Conservation (phyloP, 1,140 invertebrate genomes). For the Drosophila tani region DNA sequence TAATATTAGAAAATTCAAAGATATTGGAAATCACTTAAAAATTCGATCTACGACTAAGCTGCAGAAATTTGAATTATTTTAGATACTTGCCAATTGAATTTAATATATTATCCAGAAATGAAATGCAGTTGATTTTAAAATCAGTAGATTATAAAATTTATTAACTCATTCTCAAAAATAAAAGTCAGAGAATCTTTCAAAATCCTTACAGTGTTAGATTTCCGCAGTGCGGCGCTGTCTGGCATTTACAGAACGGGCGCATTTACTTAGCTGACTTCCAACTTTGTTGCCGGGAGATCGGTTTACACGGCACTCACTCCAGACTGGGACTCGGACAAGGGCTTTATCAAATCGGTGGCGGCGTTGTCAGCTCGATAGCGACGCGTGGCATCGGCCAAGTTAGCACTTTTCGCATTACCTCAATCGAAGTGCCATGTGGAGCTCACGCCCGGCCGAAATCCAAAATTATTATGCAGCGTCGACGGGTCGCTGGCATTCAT, state of each 20-base stretch:
- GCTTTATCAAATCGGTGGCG: slow-evolving; percentile 40
- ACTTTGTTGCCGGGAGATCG: slow-evolving; percentile 39
- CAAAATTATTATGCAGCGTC: slow-evolving; percentile 24
- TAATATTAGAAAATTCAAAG: too few species aligned
- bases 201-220: slow-evolving; percentile 10
- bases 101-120: too few species aligned
- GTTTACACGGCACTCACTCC: slow-evolving; percentile 33
- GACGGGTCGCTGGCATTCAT: slow-evolving; percentile 23
- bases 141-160: too few species aligned
- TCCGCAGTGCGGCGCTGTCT: slow-evolving; percentile 34
- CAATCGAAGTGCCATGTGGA: slow-evolving; percentile 23
- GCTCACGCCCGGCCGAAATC: background rate
- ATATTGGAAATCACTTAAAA: too few species aligned
- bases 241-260: slow-evolving; percentile 30
- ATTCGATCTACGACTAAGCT: too few species aligned
- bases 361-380: slow-evolving; percentile 31
- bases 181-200: too few species aligned
- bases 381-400: slow-evolving; percentile 63
- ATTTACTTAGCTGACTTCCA: slow-evolving; percentile 37
- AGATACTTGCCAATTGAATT: too few species aligned
- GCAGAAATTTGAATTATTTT: too few species aligned
- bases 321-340: slow-evolving; percentile 15
- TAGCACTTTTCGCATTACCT: slow-evolving; percentile 34
- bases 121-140: too few species aligned
- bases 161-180: too few species aligned